Evolutionary conservation across 1,140 invertebrate species (phyloP), one percentile per base, ranked within the genome.

Genomic region (Hermatobates lingyangjiaoensis): DNA sequence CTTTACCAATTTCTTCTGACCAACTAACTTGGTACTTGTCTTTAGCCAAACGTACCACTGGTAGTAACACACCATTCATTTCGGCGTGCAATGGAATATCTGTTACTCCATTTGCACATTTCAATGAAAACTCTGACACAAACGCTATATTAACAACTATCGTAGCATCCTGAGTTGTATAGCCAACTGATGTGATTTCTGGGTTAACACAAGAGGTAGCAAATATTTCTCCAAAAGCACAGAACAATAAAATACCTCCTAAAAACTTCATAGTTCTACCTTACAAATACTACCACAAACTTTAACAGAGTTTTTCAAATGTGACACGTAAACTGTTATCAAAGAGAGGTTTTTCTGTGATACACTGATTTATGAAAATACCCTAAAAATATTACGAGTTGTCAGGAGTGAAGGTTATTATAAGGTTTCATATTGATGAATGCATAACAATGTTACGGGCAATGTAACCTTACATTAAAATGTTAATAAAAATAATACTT

Each of bases 91-190:
- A 63, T 30, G 79, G 79, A 51, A 83, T 70, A 54, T 70, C 74
- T 58, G 76, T 71, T 45, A 71, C 71, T 4, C 76, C 72, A 53
- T 79, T 75, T 52, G 71, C 68, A 61, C 81, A 85, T 61, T 78
- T 77, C 39, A 84, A 63, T 1, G 72, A 70, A 60, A 87, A 83
- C 64, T 86, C 81, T 14, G 76, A 75, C 28, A 85, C 79, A 64
- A 82, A 83, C 1, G 82, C 85, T 54, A 87, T 77, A 60, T 83
- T 79, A 42, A 81, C 82, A 1, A 94, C 74, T 53, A 93, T 79
- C 44, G 88, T 92, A 3, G 83, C 86, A 74, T 95, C 90, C 63
- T 81, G 75, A 3, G 88, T 92, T 42, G 88, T 88, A 68, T 93
- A 94, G 0, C 79, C 74, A 20, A 56, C 51, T 2, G 55, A 54